phyloP scores from a whole-genome alignment of 1,140 invertebrate genomes.

The Gryllus bimaculatus region DNA sequence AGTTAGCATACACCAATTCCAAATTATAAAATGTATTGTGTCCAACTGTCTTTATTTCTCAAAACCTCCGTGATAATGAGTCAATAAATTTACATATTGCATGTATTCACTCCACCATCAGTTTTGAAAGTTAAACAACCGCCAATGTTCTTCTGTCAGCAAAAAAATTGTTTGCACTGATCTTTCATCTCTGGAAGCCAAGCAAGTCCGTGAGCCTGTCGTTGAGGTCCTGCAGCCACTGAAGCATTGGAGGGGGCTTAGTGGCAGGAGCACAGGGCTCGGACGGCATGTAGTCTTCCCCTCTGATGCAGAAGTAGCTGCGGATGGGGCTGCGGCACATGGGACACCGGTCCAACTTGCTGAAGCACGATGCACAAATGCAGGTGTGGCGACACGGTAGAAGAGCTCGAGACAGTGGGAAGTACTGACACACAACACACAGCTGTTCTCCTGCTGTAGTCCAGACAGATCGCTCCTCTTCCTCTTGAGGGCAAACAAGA shows the following conservation, averaged over 20 bases:
- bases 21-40: background rate
- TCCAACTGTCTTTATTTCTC: too few species aligned
- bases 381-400: constrained; percentile 74
- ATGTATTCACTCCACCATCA: too few species aligned
- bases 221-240: constrained; percentile 51
- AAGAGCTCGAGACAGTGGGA: constrained; percentile 62
- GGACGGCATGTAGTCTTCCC: constrained; percentile 60
- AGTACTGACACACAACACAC: constrained; percentile 71
- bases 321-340: constrained; percentile 71
- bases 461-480: constrained; percentile 38
- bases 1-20: background rate
- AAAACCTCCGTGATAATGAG: too few species aligned
- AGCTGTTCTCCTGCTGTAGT: constrained; percentile 50
- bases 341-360: constrained; percentile 65
- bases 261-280: constrained; percentile 32
- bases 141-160: background rate
- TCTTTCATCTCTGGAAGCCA: constrained; percentile 35
- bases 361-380: constrained; percentile 66
- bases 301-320: constrained; percentile 67
- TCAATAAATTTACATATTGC: too few species aligned
- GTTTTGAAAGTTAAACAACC: background rate
- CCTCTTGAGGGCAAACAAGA: constrained; percentile 8
- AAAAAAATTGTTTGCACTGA: background rate
- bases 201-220: constrained; percentile 53
- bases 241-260: constrained; percentile 28